Conservation (phyloP, 2,113 vertebrate species). For the Picathartes gymnocephalus region DNA sequence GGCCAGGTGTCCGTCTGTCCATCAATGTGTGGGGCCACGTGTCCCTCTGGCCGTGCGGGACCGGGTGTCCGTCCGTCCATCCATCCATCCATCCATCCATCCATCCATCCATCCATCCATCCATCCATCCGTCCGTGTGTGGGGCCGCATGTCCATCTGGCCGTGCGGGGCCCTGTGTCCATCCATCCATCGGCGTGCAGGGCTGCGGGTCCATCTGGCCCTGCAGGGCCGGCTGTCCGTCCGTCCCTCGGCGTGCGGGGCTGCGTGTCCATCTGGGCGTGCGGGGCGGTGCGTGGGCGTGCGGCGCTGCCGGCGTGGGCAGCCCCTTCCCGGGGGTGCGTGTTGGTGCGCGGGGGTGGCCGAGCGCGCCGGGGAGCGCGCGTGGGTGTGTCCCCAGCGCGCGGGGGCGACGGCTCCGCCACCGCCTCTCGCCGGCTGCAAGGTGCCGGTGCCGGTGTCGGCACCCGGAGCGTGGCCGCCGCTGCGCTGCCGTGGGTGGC, state of each 20-base stretch:
- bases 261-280: neutral
- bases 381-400: slow-evolving; percentile 19
- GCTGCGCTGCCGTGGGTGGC: neutral
- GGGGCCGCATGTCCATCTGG: neutral
- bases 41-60: neutral
- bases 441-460: neutral
- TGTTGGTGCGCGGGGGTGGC: neutral
- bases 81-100: too few species aligned
- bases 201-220: neutral
- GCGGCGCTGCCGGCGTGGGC: neutral
- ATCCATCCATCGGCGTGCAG: neutral
- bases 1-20: accelerated
- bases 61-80: accelerated
- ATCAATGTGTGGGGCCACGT: accelerated
- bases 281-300: neutral
- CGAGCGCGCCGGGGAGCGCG: neutral
- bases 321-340: neutral
- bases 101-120: too few species aligned
- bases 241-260: accelerated
- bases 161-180: neutral
- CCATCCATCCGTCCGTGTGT: neutral
- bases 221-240: neutral
- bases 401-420: neutral
- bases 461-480: neutral
- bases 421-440: neutral